Evolutionary conservation across 2,797 vertebrate species (phyloP).

Genomic region (Denticeps clupeoides): DNA sequence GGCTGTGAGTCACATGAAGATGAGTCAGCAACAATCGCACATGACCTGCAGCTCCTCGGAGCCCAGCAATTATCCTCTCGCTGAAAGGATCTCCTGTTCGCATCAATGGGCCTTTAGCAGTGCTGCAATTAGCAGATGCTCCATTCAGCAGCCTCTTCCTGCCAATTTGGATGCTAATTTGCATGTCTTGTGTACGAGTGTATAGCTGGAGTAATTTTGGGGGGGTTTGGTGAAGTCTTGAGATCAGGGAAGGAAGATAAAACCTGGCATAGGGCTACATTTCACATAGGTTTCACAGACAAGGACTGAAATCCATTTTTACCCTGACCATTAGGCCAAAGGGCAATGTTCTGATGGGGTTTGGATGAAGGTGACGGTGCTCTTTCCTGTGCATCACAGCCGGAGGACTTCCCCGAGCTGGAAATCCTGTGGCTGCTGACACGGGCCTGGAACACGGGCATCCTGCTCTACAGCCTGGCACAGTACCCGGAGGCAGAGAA

Average conservation of each 20-base stretch:
- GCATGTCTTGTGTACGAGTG: conserved; percentile 14
- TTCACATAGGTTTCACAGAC: too few species aligned
- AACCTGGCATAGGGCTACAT: too few species aligned
- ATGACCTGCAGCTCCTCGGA: conserved; percentile 28
- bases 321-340: too few species aligned
- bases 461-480: conserved; percentile 63
- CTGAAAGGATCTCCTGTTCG: conserved; percentile 42
- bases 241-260: too few species aligned
- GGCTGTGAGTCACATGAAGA: conserved; percentile 61
- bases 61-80: conserved; percentile 53
- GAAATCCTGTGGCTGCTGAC: conserved; percentile 85
- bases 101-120: conserved; percentile 61
- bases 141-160: conserved; percentile 64
- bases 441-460: conserved; percentile 81
- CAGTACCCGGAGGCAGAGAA: conserved; percentile 71
- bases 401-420: conserved; percentile 68
- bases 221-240: not conserved
- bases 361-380: too few species aligned
- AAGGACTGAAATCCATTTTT: too few species aligned
- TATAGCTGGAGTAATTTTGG: not conserved
- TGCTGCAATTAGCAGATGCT: conserved; percentile 66
- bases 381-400: conserved; percentile 36
- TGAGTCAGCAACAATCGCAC: conserved; percentile 39
- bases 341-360: too few species aligned
- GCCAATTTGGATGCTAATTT: conserved; percentile 61